Evolutionary conservation across 2,888 invertebrate genomes (phyloP).

Genomic region (Drosophila villosipedis): DNA sequence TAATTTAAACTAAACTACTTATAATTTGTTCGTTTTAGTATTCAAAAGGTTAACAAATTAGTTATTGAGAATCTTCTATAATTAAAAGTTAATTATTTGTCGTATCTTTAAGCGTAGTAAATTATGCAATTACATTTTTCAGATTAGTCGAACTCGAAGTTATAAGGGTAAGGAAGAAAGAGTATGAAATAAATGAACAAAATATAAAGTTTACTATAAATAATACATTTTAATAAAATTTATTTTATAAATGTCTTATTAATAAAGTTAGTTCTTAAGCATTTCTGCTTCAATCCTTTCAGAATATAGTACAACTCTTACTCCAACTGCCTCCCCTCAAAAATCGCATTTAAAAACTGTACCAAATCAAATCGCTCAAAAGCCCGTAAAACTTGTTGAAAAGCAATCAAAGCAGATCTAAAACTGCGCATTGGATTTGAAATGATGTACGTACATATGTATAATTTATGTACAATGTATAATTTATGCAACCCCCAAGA

Average conservation of each 20-base stretch:
- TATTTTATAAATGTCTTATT: neutral
- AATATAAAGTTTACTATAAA: neutral
- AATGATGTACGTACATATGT: conserved; percentile 1
- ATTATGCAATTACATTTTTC: neutral
- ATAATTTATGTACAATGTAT: conserved; percentile 60
- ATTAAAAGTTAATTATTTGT: neutral
- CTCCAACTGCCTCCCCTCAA: neutral
- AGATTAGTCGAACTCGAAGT: neutral
- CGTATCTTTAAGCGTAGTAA: neutral
- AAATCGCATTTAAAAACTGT: conserved; percentile 58
- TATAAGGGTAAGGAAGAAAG: neutral
- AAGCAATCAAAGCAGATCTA: conserved; percentile 49
- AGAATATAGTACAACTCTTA: neutral
- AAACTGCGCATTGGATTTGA: conserved; percentile 64
- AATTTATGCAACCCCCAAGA: conserved; percentile 76
- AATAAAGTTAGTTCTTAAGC: neutral
- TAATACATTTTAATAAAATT: neutral
- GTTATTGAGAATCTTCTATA: neutral
- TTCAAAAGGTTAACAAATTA: neutral
- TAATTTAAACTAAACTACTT: neutral
- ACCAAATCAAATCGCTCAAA: conserved; percentile 60
- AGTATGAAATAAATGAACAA: neutral
- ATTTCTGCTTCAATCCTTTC: neutral
- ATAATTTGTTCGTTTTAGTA: too few species aligned
- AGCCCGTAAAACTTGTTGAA: conserved; percentile 72